Conservation (phyloP, 2,797 vertebrate genomes). For the Molossus molossus region DNA sequence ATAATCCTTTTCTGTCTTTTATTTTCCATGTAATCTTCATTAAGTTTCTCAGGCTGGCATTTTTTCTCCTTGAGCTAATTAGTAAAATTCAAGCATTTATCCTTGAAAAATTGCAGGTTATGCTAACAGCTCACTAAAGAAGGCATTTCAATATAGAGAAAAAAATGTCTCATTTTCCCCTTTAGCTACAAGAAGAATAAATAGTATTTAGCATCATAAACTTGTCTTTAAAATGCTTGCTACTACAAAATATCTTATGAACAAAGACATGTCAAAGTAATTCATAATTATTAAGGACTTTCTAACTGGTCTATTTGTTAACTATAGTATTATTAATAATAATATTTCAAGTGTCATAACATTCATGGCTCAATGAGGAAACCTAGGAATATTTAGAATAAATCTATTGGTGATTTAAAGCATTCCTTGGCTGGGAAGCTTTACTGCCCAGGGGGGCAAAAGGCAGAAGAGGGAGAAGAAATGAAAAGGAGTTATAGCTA, state of each 20-base stretch:
- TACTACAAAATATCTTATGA: neutral
- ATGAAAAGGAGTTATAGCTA: too few species aligned
- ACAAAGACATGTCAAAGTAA: neutral
- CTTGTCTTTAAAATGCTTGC: neutral
- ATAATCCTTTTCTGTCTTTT: neutral
- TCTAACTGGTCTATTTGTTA: neutral
- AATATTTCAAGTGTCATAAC: neutral
- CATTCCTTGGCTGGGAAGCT: neutral
- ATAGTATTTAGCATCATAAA: neutral
- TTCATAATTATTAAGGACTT: neutral
- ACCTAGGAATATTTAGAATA: neutral
- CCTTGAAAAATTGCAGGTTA: neutral
- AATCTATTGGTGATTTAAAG: neutral
- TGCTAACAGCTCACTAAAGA: slow-evolving; percentile 31
- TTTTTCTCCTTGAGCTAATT: neutral
- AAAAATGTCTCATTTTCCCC: neutral
- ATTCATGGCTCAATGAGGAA: neutral
- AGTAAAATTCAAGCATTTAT: neutral
- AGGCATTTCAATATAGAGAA: neutral
- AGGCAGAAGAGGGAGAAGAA: neutral
- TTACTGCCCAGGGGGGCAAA: neutral
- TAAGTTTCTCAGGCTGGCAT: neutral
- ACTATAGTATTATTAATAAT: neutral
- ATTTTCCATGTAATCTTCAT: neutral
- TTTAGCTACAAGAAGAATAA: neutral